These are phyloP conservation scores for Phenacoccus solenopsis DNA, from an alignment of 1,140 invertebrate genomes.

Conservation along the genomic window DNA sequence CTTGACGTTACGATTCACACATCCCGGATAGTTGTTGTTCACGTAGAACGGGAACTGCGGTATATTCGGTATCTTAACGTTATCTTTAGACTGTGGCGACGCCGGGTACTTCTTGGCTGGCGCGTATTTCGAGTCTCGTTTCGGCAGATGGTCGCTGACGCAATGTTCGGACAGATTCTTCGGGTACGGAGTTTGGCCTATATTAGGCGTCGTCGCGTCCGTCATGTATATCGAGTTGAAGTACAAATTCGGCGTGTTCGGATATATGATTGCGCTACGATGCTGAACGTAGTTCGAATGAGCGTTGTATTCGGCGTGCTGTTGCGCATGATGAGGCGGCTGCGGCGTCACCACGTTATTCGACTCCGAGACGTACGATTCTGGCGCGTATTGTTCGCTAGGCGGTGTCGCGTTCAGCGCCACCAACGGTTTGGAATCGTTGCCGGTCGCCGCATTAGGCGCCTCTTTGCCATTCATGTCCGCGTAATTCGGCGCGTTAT, in stretches of 20 bases:
- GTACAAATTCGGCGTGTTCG: not conserved
- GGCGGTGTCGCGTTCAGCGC: not conserved
- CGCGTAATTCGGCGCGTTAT: not conserved
- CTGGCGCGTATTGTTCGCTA: not conserved
- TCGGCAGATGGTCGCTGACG: conserved; percentile 1
- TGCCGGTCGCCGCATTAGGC: not conserved
- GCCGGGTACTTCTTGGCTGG: not conserved
- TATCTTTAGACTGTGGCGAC: not conserved
- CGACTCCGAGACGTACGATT: not conserved
- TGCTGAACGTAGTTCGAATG: not conserved
- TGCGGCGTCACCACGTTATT: not conserved
- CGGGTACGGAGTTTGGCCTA: not conserved
- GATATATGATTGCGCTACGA: not conserved
- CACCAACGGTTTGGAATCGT: not conserved
- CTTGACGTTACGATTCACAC: conserved; percentile 4
- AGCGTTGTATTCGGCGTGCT: not conserved
- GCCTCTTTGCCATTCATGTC: not conserved
- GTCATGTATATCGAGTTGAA: not conserved
- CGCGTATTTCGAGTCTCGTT: not conserved
- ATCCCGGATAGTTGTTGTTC: conserved; percentile 3
- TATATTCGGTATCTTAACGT: not conserved
- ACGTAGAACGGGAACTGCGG: not conserved
- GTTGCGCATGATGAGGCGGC: not conserved
- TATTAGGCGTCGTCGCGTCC: not conserved
- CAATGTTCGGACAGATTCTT: conserved; percentile 3